Evolutionary conservation across 2,888 invertebrate species (phyloP), one percentile per base, ranked within the genome.

Genomic region (Sinopyrophorus schimmeli): DNA sequence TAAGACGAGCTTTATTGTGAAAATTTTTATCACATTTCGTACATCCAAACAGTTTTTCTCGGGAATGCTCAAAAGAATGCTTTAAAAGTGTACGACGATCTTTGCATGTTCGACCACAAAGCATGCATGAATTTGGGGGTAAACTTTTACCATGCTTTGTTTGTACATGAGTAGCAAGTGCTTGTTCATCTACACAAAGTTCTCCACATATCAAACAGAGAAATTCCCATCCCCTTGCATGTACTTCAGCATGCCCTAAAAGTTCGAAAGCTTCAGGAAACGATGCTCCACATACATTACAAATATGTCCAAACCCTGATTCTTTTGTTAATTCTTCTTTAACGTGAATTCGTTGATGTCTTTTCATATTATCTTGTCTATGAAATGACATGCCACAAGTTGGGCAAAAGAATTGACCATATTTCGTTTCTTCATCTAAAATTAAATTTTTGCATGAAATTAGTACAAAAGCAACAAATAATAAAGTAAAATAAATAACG

Each of bases 351-450:
- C 71, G 57, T 49, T 71, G 80, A 66, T 90, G 90, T 6, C 88
- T 76, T 41, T 84, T 78, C 44, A 90, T 74, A 60, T 88, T 76
- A 68, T 90, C 89, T 24, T 86, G 80, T 9, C 89, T 77, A 65
- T 88, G 87, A 73, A 89, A 90, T 1, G 86, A 84, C 59, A 87
- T 82, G 32, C 88, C 89, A 64, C 90, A 91, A 50, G 85, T 84
- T 54, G 82, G 81, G 64, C 90, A 90, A 72, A 80, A 81, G 38
- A 65, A 73, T 3, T 80, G 78, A 0, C 82, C 82, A 59, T 80
- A 81, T 58, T 79, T 76, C 28, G 78, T 77, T 7, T 82, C 81
- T 14, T 78, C 78, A 10, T 49, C 49, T 21, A 16, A 18, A 18
- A 18, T 18, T 18, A 18, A 18, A 4, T 18, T 18, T 6, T 18